Evolutionary conservation across 2,888 invertebrate species (phyloP).

Genomic region (Piscicola geometra): DNA sequence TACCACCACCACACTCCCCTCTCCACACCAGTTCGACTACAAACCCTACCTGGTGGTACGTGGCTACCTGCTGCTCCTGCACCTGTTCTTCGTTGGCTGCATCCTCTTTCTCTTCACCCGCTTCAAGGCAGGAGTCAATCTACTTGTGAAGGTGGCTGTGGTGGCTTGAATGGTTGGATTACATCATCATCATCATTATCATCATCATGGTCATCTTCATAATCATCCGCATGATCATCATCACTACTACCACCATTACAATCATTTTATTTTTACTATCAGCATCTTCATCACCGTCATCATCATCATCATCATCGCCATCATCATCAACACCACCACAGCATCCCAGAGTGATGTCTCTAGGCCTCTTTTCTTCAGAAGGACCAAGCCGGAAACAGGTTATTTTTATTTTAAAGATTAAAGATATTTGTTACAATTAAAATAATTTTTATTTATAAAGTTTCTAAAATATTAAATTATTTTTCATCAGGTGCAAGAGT

Average conservation of each 20-base stretch:
- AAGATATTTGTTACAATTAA: no score
- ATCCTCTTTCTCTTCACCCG: conserved; percentile 65
- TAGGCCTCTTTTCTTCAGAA: conserved; percentile 66
- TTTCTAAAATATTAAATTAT: no score
- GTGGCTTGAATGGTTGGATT: not conserved
- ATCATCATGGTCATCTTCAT: conserved; percentile 28
- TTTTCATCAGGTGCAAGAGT: conserved; percentile 55
- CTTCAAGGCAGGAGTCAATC: conserved; percentile 63
- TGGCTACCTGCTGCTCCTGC: conserved; percentile 60
- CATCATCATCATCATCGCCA: conserved; percentile 25
- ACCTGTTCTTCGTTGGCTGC: conserved; percentile 61
- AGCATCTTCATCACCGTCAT: conserved; percentile 25
- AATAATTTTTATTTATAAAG: no score
- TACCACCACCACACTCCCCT: no score
- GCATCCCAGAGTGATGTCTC: conserved; percentile 69
- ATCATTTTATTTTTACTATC: conserved; percentile 21
- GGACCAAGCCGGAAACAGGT: conserved; percentile 60
- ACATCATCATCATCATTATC: conserved; percentile 28
- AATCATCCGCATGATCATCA: conserved; percentile 26
- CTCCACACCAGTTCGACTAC: conserved; percentile 69
- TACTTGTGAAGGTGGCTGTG: conserved; percentile 61
- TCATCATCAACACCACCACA: conserved; percentile 49
- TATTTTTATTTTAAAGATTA: conserved; percentile 29
- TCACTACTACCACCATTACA: conserved; percentile 50
- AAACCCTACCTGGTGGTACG: conserved; percentile 67